A percentile compares a stretch with the other conserved stretches of the same genome.
phyloP scores from a whole-genome alignment of 2,797 vertebrate species.

The Rhinichthys osculus region DNA sequence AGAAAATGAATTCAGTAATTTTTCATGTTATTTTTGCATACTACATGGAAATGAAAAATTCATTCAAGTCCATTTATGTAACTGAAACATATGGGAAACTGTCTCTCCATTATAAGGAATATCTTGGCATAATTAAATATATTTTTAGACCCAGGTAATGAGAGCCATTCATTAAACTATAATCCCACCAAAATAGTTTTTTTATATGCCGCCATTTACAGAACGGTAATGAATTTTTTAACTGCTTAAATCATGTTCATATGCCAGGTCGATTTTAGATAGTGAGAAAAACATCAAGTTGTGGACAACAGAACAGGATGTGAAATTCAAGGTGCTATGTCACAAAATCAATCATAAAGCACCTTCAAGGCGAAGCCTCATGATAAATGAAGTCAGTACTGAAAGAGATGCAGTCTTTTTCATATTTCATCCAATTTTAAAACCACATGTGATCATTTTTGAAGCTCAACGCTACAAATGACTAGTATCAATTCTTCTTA shows the following conservation, averaged over 20 bases:
- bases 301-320: conserved; percentile 12
- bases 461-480: background rate
- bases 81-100: conserved; percentile 30
- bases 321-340: conserved; percentile 14
- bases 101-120: conserved; percentile 28
- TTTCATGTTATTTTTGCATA: conserved; percentile 30
- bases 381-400: conserved; percentile 29
- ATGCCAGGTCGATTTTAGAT: conserved; percentile 23
- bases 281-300: conserved; percentile 12
- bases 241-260: conserved; percentile 34
- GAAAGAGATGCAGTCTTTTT: conserved; percentile 16
- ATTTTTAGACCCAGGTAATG: conserved; percentile 51
- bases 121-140: conserved; percentile 37
- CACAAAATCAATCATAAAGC: conserved; percentile 17
- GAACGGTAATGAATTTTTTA: conserved; percentile 20
- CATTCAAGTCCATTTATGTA: conserved; percentile 16
- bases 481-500: background rate
- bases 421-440: background rate
- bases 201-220: conserved; percentile 9
- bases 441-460: background rate
- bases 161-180: conserved; percentile 39
- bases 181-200: background rate
- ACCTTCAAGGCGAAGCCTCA: conserved; percentile 40
- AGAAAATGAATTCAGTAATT: background rate
- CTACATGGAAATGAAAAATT: conserved; percentile 40